Evolutionary conservation across 2,113 vertebrate species (phyloP), one percentile per base, ranked within the genome.

Genomic region (Isurus oxyrinchus): DNA sequence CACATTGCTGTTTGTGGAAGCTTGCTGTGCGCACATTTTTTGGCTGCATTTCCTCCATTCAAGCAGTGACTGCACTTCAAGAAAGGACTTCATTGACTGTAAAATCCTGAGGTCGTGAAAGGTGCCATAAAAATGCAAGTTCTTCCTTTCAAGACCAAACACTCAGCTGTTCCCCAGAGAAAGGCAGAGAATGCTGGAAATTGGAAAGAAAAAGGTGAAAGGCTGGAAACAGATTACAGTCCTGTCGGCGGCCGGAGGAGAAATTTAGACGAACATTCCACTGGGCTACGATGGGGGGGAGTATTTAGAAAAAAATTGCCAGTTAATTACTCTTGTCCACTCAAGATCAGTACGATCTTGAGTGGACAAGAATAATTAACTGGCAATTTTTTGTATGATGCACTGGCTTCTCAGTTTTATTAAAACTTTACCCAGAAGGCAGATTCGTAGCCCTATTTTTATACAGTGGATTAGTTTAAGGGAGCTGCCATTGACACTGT

Each of bases 191-290:
- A n/a, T 14, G 31, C 2, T 2, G 31, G 31, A 1, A 79, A 79
- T 14, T 2, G 10, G 31, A 79, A n/a, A n/a, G 27, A n/a, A 79
- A n/a, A 79, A 79, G 31, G n/a, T 10, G 10, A n/a, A 79, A n/a
- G 2, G 35, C 10, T n/a, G 14, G 35, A 79, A 11, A n/a, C 0
- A 35, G 2, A 10, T n/a, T 8, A n/a, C 2, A 2, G 76, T 0
- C 76, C 76, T 35, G 14, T n/a, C 35, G 3, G 31, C 31, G 2
- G 10, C 35, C n/a, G 76, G 1, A 72, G 67, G 23, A 31, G 67
- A 31, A 3, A 27, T 27, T 27, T 25, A n/a, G 11, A 3, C 0
- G 7, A 79, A 79, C 10, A n/a, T 0, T 14, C 11, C 35, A 13
- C 31, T 11, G 31, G 5, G 76, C n/a, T 79, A n/a, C 31, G 3